phyloP scores from a whole-genome alignment of 2,888 invertebrate genomes.

The Pteria penguin region DNA sequence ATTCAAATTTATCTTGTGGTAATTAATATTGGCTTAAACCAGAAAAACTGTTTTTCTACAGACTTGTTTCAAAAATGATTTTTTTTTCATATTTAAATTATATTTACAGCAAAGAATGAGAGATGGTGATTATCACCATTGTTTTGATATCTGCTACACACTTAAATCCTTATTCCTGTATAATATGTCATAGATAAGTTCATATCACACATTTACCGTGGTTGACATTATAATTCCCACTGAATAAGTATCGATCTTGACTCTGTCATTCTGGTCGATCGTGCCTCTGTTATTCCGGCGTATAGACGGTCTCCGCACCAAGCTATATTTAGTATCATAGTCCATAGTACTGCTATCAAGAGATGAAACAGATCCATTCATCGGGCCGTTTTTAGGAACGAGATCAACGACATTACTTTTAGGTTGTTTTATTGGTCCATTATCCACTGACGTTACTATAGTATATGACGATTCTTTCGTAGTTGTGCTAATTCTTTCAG shows the following conservation, averaged over 20 bases:
- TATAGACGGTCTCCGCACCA: constrained; percentile 57
- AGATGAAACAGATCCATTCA: not conserved
- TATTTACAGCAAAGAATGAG: too few species aligned
- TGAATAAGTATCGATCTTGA: constrained; percentile 70
- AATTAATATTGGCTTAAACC: too few species aligned
- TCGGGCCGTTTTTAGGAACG: not conserved
- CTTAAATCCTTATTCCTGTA: too few species aligned
- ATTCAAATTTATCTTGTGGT: too few species aligned
- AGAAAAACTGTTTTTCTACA: too few species aligned
- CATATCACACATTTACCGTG: constrained; percentile 53
- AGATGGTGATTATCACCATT: too few species aligned
- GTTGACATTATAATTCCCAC: constrained; percentile 72
- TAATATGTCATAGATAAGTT: too few species aligned
- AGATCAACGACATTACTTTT: not conserved
- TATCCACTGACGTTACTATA: not conserved
- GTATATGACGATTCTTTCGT: not conserved
- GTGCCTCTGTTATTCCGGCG: constrained; percentile 46
- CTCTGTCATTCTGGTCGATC: constrained; percentile 35
- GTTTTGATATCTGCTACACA: too few species aligned
- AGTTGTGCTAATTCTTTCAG: not conserved
- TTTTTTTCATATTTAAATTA: too few species aligned
- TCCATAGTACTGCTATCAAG: not conserved
- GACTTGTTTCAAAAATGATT: too few species aligned
- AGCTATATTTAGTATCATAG: constrained; percentile 37
- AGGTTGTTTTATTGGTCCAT: not conserved